A percentile compares a stretch with the other conserved stretches of the same genome.
These are phyloP conservation scores for Helarctos malayanus DNA, from an alignment of 2,797 vertebrate species.

Conservation along the genomic window DNA sequence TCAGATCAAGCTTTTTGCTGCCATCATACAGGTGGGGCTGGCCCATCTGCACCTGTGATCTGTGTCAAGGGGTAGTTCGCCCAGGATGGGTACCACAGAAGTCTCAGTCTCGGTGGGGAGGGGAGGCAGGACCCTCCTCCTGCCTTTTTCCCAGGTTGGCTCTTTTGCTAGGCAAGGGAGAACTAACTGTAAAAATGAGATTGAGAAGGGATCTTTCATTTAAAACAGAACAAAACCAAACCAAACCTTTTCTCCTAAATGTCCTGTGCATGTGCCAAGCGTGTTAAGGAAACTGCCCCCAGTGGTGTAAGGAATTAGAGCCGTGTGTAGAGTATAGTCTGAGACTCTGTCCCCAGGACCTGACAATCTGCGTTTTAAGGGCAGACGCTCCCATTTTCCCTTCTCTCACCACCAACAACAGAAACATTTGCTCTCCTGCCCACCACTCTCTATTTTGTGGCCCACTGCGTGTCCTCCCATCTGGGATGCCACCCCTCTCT, in stretches of 20 bases:
- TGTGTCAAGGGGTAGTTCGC: background rate
- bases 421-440: background rate
- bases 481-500: background rate
- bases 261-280: background rate
- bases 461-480: background rate
- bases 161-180: background rate
- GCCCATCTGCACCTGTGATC: background rate
- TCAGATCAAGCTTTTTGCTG: background rate
- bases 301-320: background rate
- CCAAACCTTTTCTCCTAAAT: background rate
- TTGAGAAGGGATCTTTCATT: background rate
- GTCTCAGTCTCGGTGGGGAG: background rate
- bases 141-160: background rate
- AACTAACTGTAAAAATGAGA: background rate
- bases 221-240: background rate
- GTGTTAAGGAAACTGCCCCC: background rate
- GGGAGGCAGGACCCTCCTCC: background rate
- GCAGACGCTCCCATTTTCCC: background rate
- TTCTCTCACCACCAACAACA: background rate
- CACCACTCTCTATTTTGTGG: background rate
- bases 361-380: background rate
- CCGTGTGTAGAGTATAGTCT: background rate
- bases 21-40: background rate
- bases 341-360: background rate
- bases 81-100: background rate